Evolutionary conservation across 2,797 vertebrate genomes (phyloP), one percentile per base, ranked within the genome.

Genomic region (Sebastes miniatus): DNA sequence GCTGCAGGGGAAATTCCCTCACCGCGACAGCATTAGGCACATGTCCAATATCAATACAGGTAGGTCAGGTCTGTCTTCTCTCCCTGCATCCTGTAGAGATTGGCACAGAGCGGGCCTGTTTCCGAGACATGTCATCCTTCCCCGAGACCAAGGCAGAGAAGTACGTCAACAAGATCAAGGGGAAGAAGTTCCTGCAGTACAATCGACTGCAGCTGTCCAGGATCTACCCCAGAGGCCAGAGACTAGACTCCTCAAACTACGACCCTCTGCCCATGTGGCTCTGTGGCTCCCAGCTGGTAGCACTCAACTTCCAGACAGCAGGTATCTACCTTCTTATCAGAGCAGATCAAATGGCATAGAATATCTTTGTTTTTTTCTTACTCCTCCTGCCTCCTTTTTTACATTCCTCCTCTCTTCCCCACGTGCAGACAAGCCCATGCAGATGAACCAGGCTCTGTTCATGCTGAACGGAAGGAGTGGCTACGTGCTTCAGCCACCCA

Each of bases 201-300:
- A 99, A 99, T 88, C 96, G 98, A 3, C 96, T 98, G 68, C 98
- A 99, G 94, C 96, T 99, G 54, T 99, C 98, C 61, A 97, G 99
- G 81, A 99, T 99, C 92, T 99, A 99, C 94, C 99, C 98, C 34
- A 97, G 98, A 88, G 98, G 99, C 71, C 99, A 99, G 92, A 96
- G 99, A 61, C 96, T 99, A 1, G 98, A 99, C 94, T 99, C 99
- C 18, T 99, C 99, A 71, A 99, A 99, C 94, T 99, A 99, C 0
- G 99, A 99, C 90, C 98, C 99, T 1, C 89, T 99, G 87, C 97
- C 98, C 92, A 99, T 99, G 98, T 99, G 99, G 99, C 97, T 99
- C 84, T 99, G 99, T 0, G 99, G 99, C 47, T 99, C 98, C 87
- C 99, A 99, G 93, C 95, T 99, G 77, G 99, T 99, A 54, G 99